phyloP scores from a whole-genome alignment of 1,140 invertebrate species.

The Colletes latitarsis region DNA sequence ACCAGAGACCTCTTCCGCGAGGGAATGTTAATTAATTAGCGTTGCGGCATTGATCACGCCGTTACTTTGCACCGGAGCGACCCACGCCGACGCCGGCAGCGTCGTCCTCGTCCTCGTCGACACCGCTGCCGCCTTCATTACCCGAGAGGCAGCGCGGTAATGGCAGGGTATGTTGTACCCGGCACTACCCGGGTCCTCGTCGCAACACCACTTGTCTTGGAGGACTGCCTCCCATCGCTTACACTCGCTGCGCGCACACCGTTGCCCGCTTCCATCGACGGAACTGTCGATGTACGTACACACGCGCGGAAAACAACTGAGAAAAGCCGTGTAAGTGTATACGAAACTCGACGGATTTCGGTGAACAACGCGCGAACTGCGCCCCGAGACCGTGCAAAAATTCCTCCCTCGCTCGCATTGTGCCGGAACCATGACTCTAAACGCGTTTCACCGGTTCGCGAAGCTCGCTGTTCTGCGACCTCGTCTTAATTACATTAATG shows the following conservation, averaged over 20 bases:
- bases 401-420: not conserved
- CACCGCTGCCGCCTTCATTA: slow-evolving; percentile 51
- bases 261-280: slow-evolving; percentile 12
- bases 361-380: not conserved
- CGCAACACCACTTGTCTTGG: slow-evolving; percentile 53
- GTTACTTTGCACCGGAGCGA: slow-evolving; percentile 60
- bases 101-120: slow-evolving; percentile 14
- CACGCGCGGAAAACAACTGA: not conserved
- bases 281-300: slow-evolving; percentile 7
- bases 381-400: not conserved
- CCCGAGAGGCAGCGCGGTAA: slow-evolving; percentile 49
- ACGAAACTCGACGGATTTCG: not conserved
- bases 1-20: slow-evolving; percentile 58
- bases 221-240: slow-evolving; percentile 29
- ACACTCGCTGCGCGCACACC: not conserved
- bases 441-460: no score
- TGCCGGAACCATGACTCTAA: no score
- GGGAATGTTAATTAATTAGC: slow-evolving; percentile 70
- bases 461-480: no score
- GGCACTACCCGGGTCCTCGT: slow-evolving; percentile 34
- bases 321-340: not conserved
- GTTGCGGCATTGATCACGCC: slow-evolving; percentile 69
- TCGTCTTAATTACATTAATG: no score
- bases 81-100: slow-evolving; percentile 45
- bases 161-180: slow-evolving; percentile 41